Percentiles rank a stretch among this genome's conserved stretches.
Evolutionary conservation across 2,797 vertebrate species (phyloP).

Genomic region (Acrocephalus scirpaceus): DNA sequence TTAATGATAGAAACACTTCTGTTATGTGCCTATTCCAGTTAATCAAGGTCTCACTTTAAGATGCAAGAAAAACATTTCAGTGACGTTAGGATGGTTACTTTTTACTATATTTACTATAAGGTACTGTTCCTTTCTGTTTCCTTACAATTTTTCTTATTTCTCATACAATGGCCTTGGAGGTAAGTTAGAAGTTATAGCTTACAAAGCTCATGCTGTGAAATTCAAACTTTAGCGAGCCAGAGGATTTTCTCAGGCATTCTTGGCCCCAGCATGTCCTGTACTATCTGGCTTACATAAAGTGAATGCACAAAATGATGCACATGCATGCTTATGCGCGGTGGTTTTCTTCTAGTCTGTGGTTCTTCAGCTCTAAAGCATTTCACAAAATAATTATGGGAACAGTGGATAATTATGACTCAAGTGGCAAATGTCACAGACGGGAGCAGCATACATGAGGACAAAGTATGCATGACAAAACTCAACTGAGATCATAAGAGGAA

Average conservation of each 20-base stretch:
- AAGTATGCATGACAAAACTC: neutral
- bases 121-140: neutral
- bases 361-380: neutral
- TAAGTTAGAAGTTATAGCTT: neutral
- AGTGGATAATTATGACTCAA: neutral
- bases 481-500: neutral
- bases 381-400: neutral
- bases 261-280: neutral
- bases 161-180: neutral
- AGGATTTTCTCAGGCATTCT: neutral
- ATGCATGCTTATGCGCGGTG: fast-evolving
- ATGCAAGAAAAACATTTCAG: neutral
- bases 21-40: neutral
- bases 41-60: neutral
- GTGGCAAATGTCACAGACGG: neutral
- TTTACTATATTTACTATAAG: neutral
- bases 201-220: neutral
- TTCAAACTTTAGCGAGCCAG: neutral
- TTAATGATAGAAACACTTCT: neutral
- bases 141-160: neutral
- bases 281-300: neutral
- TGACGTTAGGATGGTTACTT: neutral
- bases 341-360: neutral
- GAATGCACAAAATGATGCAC: neutral
- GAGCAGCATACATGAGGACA: neutral